Conservation (phyloP, 1,140 invertebrate genomes). For the Elymnias hypermnestra region DNA sequence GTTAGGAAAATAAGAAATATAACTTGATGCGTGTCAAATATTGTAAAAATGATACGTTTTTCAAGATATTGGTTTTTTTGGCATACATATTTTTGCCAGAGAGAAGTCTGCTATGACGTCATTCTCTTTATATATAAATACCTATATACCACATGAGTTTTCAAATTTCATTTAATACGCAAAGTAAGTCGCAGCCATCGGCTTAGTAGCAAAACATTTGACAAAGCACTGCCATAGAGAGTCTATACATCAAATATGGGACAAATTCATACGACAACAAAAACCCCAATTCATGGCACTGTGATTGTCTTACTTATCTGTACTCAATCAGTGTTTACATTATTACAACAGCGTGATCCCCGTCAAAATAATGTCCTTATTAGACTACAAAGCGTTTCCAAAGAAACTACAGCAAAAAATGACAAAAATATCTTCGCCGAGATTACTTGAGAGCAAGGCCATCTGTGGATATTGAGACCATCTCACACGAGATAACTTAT, state of each 20-base stretch:
- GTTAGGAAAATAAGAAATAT: too few species aligned
- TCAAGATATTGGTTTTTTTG: too few species aligned
- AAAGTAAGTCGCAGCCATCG: too few species aligned
- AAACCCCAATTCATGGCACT: conserved; percentile 46
- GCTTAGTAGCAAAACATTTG: too few species aligned
- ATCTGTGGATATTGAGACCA: conserved; percentile 75
- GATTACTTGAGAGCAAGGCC: conserved; percentile 68
- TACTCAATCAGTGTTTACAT: conserved; percentile 73
- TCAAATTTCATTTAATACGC: too few species aligned
- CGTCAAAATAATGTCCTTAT: conserved; percentile 75
- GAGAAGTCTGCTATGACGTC: too few species aligned
- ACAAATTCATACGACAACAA: conserved; percentile 32
- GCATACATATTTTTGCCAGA: too few species aligned
- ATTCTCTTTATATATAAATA: too few species aligned
- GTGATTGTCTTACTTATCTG: conserved; percentile 69
- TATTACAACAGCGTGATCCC: conserved; percentile 60
- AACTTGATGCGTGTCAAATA: too few species aligned
- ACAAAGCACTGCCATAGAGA: too few species aligned
- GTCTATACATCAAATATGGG: conserved; percentile 12
- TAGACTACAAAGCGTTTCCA: conserved; percentile 68
- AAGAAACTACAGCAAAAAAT: conserved; percentile 66
- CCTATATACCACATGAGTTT: too few species aligned
- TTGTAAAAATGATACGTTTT: too few species aligned
- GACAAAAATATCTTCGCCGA: conserved; percentile 61
- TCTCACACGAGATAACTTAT: conserved; percentile 72